Percentiles rank a stretch among this genome's conserved stretches.
These are phyloP conservation scores for Peromyscus maniculatus DNA, from an alignment of 2,113 vertebrate species.

Conservation along the genomic window DNA sequence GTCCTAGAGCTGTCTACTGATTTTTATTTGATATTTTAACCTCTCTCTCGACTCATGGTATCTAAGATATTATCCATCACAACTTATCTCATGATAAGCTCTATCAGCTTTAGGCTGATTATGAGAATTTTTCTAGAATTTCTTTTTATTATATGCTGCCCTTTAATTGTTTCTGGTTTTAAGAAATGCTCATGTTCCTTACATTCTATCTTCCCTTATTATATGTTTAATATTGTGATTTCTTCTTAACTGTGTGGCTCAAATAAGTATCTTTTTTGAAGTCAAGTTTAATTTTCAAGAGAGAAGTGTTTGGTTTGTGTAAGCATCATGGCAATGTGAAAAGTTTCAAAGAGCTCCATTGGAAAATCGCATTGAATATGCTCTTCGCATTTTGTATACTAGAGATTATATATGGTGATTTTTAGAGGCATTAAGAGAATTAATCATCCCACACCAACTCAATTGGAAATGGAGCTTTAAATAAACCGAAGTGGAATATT, in stretches of 20 bases:
- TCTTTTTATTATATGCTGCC: not conserved
- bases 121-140: not conserved
- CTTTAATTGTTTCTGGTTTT: not conserved
- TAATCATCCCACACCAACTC: not conserved
- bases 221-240: not conserved
- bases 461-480: not conserved
- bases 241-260: not conserved
- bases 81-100: not conserved
- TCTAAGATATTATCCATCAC: not conserved
- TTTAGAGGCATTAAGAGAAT: not conserved
- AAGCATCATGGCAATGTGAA: not conserved
- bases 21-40: not conserved
- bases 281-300: constrained; percentile 33
- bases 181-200: not conserved
- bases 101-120: not conserved
- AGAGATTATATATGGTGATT: not conserved
- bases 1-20: not conserved
- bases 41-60: not conserved
- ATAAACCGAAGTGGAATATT: not conserved
- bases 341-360: not conserved
- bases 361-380: not conserved
- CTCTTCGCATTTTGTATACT: not conserved
- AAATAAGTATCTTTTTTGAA: not conserved
- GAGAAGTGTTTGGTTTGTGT: not conserved
- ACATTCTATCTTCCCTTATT: not conserved